A percentile compares a stretch with the other conserved stretches of the same genome.
These are phyloP conservation scores for Allolobophora icterica DNA, from an alignment of 2,888 invertebrate genomes.

Conservation along the genomic window DNA sequence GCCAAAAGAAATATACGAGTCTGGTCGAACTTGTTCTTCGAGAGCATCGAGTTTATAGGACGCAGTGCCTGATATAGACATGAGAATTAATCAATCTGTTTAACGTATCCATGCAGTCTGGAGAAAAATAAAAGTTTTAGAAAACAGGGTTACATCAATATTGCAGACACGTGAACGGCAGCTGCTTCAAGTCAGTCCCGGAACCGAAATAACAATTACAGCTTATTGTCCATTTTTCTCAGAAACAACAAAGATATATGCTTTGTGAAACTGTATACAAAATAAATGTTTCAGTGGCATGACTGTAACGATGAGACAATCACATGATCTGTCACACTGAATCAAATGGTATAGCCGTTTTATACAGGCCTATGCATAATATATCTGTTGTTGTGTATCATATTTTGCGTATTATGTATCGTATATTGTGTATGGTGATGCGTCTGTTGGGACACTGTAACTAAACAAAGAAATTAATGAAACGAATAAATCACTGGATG, in stretches of 20 bases:
- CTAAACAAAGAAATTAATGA: not conserved
- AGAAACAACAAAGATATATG: not conserved
- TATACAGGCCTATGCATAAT: not conserved
- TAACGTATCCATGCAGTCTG: not conserved
- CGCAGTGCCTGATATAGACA: not conserved
- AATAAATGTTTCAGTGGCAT: not conserved
- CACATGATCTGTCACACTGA: not conserved
- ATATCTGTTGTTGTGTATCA: not conserved
- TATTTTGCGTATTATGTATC: not conserved
- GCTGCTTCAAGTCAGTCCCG: not conserved
- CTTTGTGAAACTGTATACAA: not conserved
- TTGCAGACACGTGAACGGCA: not conserved
- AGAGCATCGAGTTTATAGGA: not conserved
- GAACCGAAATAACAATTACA: not conserved
- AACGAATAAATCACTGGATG: not conserved
- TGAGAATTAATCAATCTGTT: not conserved
- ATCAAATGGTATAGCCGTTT: not conserved
- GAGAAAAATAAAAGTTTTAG: not conserved
- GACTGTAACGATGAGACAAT: not conserved
- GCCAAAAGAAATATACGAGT: not conserved
- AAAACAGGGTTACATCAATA: not conserved
- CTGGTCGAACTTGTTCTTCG: not conserved
- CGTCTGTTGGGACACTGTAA: not conserved
- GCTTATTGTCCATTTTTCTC: not conserved
- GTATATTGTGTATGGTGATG: not conserved